phyloP scores from a whole-genome alignment of 1,140 invertebrate species.

The Pogonognathellus flavescens region DNA sequence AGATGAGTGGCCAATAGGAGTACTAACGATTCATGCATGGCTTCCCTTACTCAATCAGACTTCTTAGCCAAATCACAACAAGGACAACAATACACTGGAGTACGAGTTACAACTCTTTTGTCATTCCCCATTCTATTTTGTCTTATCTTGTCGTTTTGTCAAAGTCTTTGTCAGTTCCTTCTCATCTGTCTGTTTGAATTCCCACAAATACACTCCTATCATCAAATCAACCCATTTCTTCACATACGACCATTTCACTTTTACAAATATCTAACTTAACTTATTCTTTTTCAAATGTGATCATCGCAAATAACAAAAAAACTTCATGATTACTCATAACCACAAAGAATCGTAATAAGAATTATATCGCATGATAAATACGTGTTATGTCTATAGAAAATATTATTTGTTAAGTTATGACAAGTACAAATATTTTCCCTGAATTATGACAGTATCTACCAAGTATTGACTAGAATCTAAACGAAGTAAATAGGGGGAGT shows the following conservation, averaged over 20 bases:
- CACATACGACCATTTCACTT: background rate
- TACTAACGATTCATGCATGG: constrained; percentile 49
- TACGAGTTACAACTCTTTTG: constrained; percentile 29
- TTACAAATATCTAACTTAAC: no score
- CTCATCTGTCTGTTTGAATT: background rate
- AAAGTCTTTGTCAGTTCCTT: background rate
- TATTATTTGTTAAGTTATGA: no score
- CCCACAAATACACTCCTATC: background rate
- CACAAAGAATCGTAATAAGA: no score
- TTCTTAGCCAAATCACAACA: constrained; percentile 44
- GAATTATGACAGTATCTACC: no score
- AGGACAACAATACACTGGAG: constrained; percentile 33
- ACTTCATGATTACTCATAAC: no score
- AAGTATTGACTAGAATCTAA: no score
- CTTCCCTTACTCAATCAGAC: constrained; percentile 43
- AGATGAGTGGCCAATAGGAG: constrained; percentile 28
- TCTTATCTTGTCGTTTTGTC: constrained; percentile 39
- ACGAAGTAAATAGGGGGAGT: no score
- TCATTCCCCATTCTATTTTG: constrained; percentile 2
- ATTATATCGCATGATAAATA: no score
- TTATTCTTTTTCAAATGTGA: no score
- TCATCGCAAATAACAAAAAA: no score
- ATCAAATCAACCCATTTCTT: background rate
- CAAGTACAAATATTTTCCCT: no score
- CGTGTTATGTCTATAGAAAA: no score